A percentile compares a stretch with the other conserved stretches of the same genome.
Evolutionary conservation across 2,888 invertebrate genomes (phyloP).

Genomic region (Congeria kusceri): DNA sequence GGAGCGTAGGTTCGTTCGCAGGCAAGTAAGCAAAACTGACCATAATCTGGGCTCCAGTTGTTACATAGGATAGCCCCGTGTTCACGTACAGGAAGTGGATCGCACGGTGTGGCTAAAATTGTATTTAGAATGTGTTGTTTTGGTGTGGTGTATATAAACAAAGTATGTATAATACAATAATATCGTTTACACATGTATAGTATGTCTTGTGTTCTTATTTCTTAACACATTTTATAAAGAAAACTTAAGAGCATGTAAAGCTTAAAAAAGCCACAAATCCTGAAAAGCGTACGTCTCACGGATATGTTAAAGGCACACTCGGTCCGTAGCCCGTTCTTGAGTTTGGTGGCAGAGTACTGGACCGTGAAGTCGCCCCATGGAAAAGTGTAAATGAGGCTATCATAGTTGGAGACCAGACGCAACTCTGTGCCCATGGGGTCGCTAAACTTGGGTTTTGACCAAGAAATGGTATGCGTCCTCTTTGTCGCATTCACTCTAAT

Average conservation of each 20-base stretch:
- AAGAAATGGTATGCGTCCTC: conserved; percentile 33
- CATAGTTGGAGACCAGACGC: conserved; percentile 55
- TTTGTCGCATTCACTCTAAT: conserved; percentile 28
- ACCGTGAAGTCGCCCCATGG: conserved; percentile 70
- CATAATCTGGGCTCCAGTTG: too few species aligned
- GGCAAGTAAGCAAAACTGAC: too few species aligned
- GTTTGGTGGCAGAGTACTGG: conserved; percentile 63
- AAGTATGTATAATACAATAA: too few species aligned
- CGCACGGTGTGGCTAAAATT: too few species aligned
- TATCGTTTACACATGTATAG: too few species aligned
- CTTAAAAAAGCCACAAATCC: background rate
- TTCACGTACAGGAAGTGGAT: too few species aligned
- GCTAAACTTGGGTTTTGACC: conserved; percentile 59
- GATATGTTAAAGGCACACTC: conserved; percentile 56
- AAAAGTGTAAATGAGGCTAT: conserved; percentile 36
- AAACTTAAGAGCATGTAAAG: background rate
- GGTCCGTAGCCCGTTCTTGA: conserved; percentile 45
- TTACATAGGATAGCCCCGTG: too few species aligned
- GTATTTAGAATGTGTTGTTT: too few species aligned
- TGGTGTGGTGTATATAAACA: too few species aligned
- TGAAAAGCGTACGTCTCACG: conserved; percentile 55
- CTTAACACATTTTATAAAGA: background rate
- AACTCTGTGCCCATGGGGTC: conserved; percentile 59
- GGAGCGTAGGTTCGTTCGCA: too few species aligned
- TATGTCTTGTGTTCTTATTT: background rate